phyloP scores from a whole-genome alignment of 2,888 invertebrate species.

The Anthophora plumipes region DNA sequence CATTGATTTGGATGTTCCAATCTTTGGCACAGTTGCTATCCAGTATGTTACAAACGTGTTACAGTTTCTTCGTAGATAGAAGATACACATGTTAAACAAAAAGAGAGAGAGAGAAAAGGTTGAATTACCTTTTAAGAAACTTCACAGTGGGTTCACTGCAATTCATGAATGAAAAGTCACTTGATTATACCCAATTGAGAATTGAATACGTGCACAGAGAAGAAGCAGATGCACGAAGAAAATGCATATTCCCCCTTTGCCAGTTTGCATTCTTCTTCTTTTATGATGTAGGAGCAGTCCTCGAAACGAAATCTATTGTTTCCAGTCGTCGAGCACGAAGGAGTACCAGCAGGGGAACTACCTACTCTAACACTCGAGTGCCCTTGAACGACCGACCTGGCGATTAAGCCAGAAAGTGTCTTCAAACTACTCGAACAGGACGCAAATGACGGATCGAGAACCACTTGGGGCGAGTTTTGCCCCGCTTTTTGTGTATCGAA shows the following conservation, averaged over 20 bases:
- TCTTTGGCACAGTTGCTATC: no score
- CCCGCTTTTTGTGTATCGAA: slow-evolving; percentile 40
- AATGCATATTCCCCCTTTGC: slow-evolving; percentile 32
- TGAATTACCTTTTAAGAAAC: no score
- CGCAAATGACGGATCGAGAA: slow-evolving; percentile 65
- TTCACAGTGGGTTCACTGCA: background rate
- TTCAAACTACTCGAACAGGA: slow-evolving; percentile 66
- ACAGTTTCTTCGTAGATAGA: no score
- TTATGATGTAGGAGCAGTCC: slow-evolving; percentile 42
- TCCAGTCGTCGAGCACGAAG: slow-evolving; percentile 68
- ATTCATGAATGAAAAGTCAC: slow-evolving; percentile 20
- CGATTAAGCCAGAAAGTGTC: slow-evolving; percentile 72
- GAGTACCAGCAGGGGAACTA: slow-evolving; percentile 48
- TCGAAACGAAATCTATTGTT: slow-evolving; percentile 75
- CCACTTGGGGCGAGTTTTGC: slow-evolving; percentile 43
- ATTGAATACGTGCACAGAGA: background rate
- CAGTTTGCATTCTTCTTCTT: slow-evolving; percentile 39
- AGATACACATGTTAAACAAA: no score
- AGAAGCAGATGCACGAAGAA: slow-evolving; percentile 60
- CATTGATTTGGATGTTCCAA: no score
- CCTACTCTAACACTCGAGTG: slow-evolving; percentile 53
- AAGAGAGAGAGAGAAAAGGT: no score
- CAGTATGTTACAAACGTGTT: no score
- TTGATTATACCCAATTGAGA: background rate
- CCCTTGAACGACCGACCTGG: slow-evolving; percentile 66